Evolutionary conservation across 2,113 vertebrate genomes (phyloP), one percentile per base, ranked within the genome.

Genomic region (Bufo bufo): DNA sequence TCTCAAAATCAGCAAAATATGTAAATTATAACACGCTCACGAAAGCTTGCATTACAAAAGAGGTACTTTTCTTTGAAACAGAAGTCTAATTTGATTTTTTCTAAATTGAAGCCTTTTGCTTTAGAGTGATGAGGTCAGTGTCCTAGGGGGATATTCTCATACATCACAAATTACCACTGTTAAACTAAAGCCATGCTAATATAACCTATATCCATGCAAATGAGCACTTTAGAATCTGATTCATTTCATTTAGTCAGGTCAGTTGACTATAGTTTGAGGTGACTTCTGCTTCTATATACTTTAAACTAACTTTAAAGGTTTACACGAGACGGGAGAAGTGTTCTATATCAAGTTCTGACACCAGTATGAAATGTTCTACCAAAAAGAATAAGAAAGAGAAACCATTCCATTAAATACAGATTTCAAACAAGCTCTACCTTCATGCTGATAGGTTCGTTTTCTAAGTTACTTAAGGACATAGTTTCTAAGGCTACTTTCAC

Each of bases 191-290:
- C 72, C 87, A 77, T 84, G 87, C 87, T 84, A 89, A 89, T 89
- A 89, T 84, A 89, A 84, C 87, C 87, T 89, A 89, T 89, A 89
- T 89, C 82, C 81, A 89, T 89, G 87, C 81, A 89, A 89, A 89
- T 89, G 81, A 89, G 82, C 72, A 78, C 87, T 89, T 89, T 89
- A 78, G 59, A 89, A 84, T 89, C 58, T 58, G 81, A 84, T 89
- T 77, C 74, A 69, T 77, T 89, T 77, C 23, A 84, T 84, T 88
- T 84, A 84, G 80, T n/a, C 69, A 84, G 66, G 69, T 77, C 47
- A 33, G 19, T 66, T 77, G 87, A 71, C 87, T 78, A 89, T 61
- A 89, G 71, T 87, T 87, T 82, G 86, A 87, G 86, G 86, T 87
- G 86, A 87, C 86, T 87, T 87, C 43, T 82, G 66, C 56, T 78